Percentiles rank a stretch among this genome's conserved stretches.
Conservation (phyloP, 2,113 vertebrate species). For the Sturnira hondurensis region DNA sequence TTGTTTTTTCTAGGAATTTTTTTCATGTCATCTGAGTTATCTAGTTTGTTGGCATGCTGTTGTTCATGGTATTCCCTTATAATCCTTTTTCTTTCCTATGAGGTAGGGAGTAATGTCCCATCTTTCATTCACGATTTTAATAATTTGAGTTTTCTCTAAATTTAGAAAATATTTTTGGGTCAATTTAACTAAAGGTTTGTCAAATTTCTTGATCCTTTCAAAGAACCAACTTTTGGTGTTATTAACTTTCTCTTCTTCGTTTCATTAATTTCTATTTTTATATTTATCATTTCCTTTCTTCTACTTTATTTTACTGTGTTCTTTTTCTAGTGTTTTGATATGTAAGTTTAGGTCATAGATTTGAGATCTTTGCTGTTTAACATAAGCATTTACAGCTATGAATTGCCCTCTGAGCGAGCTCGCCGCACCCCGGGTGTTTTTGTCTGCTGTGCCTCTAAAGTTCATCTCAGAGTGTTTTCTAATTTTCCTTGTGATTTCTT, state of each 20-base stretch:
- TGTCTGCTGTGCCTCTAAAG: neutral
- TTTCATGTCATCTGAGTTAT: neutral
- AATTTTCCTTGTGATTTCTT: neutral
- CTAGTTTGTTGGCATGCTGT: neutral
- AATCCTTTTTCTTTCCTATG: neutral
- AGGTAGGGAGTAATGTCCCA: neutral
- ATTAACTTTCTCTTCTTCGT: neutral
- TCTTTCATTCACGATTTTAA: neutral
- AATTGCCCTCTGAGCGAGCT: too few species aligned
- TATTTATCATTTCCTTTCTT: neutral
- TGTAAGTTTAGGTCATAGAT: neutral
- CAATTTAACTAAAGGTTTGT: neutral
- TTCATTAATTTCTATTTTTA: neutral
- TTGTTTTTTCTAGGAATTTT: too few species aligned
- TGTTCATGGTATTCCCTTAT: neutral
- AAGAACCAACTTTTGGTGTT: neutral
- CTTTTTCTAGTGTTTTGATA: neutral
- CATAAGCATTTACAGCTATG: neutral
- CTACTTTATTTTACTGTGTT: neutral
- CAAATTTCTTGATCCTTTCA: neutral
- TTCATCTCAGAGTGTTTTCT: neutral
- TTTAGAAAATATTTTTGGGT: neutral
- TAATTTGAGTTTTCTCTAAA: neutral
- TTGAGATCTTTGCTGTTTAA: neutral
- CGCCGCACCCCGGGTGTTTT: accelerated